Conservation (phyloP, 2,113 vertebrate genomes). For the Nymphicus hollandicus region DNA sequence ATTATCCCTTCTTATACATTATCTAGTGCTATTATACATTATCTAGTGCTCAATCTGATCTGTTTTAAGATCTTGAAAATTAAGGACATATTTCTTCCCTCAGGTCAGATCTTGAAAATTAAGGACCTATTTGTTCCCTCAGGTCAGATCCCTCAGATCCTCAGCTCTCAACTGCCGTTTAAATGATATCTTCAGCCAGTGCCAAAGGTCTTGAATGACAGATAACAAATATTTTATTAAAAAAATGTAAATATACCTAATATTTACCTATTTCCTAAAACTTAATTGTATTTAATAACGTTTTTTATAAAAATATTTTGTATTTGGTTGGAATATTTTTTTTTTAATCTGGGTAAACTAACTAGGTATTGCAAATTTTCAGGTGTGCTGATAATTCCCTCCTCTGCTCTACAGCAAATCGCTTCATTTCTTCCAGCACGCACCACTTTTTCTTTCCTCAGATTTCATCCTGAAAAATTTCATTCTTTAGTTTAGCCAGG, state of each 20-base stretch:
- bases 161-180: not conserved
- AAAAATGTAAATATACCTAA: not conserved
- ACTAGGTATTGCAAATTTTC: not conserved
- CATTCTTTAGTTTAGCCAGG: not conserved
- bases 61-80: not conserved
- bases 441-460: not conserved
- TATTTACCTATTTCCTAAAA: not conserved
- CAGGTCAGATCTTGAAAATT: not conserved
- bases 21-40: not conserved
- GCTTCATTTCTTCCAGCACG: not conserved
- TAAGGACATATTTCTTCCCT: not conserved
- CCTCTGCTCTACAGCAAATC: not conserved
- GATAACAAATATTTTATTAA: not conserved
- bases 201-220: not conserved
- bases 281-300: not conserved
- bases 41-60: not conserved
- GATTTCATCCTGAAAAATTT: not conserved
- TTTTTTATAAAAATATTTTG: not conserved
- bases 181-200: not conserved
- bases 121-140: not conserved
- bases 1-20: not conserved
- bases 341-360: not conserved
- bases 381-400: not conserved
- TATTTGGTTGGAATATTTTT: not conserved
- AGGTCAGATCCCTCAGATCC: not conserved